Conservation (phyloP, 2,888 invertebrate genomes). For the Suillia variegata region DNA sequence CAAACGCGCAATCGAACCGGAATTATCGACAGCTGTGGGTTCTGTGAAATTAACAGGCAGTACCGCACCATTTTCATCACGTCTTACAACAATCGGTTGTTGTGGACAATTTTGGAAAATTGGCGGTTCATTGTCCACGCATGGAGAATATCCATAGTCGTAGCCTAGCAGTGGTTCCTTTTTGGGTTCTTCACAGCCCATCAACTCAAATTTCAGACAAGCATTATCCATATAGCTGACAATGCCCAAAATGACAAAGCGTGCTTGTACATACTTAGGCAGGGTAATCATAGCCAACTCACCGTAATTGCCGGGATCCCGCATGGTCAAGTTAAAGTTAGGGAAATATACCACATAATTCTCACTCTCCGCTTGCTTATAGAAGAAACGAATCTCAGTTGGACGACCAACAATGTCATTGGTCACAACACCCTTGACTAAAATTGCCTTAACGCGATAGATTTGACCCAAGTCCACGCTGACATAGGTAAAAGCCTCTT, state of each 20-base stretch:
- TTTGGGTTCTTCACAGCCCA: slow-evolving; percentile 91
- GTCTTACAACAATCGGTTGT: slow-evolving; percentile 86
- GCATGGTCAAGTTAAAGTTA: slow-evolving; percentile 91
- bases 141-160: slow-evolving; percentile 91
- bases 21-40: slow-evolving; percentile 93
- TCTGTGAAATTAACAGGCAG: slow-evolving; percentile 91
- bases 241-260: slow-evolving; percentile 92
- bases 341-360: slow-evolving; percentile 97
- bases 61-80: slow-evolving; percentile 87
- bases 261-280: slow-evolving; percentile 90
- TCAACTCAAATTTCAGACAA: slow-evolving; percentile 92
- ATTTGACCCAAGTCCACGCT: slow-evolving; percentile 93
- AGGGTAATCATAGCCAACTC: slow-evolving; percentile 95
- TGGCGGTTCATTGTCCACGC: slow-evolving; percentile 95
- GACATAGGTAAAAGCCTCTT: slow-evolving; percentile 94
- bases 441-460: slow-evolving; percentile 89
- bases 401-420: slow-evolving; percentile 95
- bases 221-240: slow-evolving; percentile 97
- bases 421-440: slow-evolving; percentile 93
- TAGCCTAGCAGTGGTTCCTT: slow-evolving; percentile 85
- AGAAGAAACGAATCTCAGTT: slow-evolving; percentile 95
- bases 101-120: slow-evolving; percentile 96
- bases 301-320: slow-evolving; percentile 96
- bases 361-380: slow-evolving; percentile 91
- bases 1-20: slow-evolving; percentile 89